Percentiles rank a stretch among this genome's conserved stretches.
Conservation (phyloP, 2,888 invertebrate species). For the Andrena haemorrhoa region DNA sequence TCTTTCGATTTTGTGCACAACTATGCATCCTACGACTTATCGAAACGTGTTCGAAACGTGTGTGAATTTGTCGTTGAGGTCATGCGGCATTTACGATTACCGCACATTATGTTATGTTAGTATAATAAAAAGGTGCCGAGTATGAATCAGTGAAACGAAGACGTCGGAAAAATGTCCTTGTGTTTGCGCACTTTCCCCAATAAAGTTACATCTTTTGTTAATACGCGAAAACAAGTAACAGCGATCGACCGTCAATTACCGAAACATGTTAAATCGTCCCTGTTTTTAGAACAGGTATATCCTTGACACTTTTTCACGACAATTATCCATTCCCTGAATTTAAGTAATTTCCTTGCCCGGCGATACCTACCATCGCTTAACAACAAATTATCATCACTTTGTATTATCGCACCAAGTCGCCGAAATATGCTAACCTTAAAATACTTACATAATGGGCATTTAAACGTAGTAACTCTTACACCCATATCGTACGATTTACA, state of each 20-base stretch:
- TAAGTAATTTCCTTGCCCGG: neutral
- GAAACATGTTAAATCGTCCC: slow-evolving; percentile 81
- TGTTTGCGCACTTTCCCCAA: slow-evolving; percentile 87
- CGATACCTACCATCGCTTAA: neutral
- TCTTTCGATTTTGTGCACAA: neutral
- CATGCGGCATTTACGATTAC: slow-evolving; percentile 17
- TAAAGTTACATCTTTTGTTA: slow-evolving; percentile 86
- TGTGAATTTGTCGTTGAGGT: slow-evolving; percentile 33
- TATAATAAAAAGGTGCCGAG: slow-evolving; percentile 15
- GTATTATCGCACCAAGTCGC: slow-evolving; percentile 6
- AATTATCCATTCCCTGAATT: neutral
- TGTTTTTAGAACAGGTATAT: slow-evolving; percentile 86
- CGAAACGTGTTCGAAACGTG: slow-evolving; percentile 24
- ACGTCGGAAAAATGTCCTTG: slow-evolving; percentile 85
- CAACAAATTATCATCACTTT: slow-evolving; percentile 12
- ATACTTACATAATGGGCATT: slow-evolving; percentile 75
- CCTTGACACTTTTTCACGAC: neutral
- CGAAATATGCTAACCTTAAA: slow-evolving; percentile 70
- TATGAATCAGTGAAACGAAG: slow-evolving; percentile 27
- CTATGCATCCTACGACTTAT: neutral
- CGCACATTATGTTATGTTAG: slow-evolving; percentile 29
- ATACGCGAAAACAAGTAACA: slow-evolving; percentile 86
- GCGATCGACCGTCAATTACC: slow-evolving; percentile 86
- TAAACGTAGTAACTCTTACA: neutral
- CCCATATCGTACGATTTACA: neutral